Base-by-base conservation (phyloP, 2,888 invertebrate species). In the Chymomyza amoena region DNA sequence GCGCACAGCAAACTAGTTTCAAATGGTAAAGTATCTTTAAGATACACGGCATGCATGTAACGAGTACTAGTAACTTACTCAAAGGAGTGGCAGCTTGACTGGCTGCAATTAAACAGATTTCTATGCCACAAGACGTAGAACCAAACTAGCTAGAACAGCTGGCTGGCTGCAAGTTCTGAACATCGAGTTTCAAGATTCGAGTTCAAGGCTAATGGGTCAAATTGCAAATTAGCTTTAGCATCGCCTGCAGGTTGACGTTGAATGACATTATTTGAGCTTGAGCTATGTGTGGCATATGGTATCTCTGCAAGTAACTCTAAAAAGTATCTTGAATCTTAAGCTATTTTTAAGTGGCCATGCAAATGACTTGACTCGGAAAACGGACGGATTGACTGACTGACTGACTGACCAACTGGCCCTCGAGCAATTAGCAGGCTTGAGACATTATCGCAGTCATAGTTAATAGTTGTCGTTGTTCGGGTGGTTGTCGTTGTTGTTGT, bases 201-300 rank as follows among this genome's bases (percentile, higher is more conserved):
- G 86, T 89, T 86, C 86, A 86, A 86, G 86, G 86, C 87, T 89
- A 89, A 73, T 86, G 88, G 86, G 86, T 86, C 86, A 86, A 87
- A 70, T 76, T 78, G 87, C 77, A 78, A 88, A 79, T 87, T 86
- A 70, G 62, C 39, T 13, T 63, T 69, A 64, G 54, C 56, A 72
- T 77, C 64, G 87, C 85, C 87, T 73, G 87, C 87, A 88, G 84
- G 84, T 85, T 88, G 83, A 80, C 83, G 76, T 76, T 86, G 84
- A 87, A 79, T 87, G 87, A 85, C 85, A 87, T 75, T 84, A 84
- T 84, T 76, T 76, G 66, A 36, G 64, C 60, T n/a, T 25, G 45
- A 28, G 36, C 36, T 61, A n/a, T 65, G 45, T 56, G 25, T 25
- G n/a, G 32, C 59, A 28, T 36, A 15, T 54, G n/a, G 54, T 62